A percentile compares a stretch with the other conserved stretches of the same genome.
phyloP scores from a whole-genome alignment of 2,888 invertebrate species.

The Polyommatus iphigenia region DNA sequence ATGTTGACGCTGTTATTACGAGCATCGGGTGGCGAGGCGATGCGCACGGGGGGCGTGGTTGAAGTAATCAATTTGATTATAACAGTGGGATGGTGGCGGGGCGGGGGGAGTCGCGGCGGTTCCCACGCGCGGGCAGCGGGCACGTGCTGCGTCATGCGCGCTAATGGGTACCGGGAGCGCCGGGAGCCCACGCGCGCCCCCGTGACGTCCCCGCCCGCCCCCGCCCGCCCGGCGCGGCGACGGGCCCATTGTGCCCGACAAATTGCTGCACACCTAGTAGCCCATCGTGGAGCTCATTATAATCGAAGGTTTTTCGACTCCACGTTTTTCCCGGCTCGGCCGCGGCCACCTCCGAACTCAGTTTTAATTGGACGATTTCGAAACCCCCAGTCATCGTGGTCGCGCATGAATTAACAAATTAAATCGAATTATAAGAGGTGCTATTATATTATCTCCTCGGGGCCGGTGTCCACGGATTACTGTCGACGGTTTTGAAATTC shows the following conservation, averaged over 20 bases:
- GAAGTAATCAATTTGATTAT: conserved; percentile 25
- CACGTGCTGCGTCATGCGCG: conserved; percentile 45
- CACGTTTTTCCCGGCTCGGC: background rate
- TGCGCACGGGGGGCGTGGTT: background rate
- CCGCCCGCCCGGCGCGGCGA: background rate
- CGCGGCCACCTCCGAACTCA: background rate
- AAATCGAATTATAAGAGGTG: conserved; percentile 20
- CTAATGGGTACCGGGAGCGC: conserved; percentile 43
- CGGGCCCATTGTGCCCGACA: conserved; percentile 8
- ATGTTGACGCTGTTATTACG: conserved; percentile 22
- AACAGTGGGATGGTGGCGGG: conserved; percentile 19
- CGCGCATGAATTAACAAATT: conserved; percentile 13
- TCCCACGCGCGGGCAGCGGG: conserved; percentile 37
- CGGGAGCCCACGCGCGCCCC: conserved; percentile 33
- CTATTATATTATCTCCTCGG: background rate
- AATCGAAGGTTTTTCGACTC: background rate
- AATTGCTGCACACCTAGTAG: conserved; percentile 20
- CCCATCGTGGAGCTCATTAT: background rate
- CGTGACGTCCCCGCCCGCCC: background rate
- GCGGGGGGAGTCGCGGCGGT: conserved; percentile 27
- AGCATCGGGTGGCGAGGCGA: background rate
- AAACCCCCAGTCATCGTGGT: conserved; percentile 8
- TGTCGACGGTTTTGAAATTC: conserved; percentile 1
- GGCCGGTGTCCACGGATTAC: background rate
- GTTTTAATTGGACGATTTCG: conserved; percentile 17